phyloP scores from a whole-genome alignment of 2,113 vertebrate genomes.

The Menidia beryllina region DNA sequence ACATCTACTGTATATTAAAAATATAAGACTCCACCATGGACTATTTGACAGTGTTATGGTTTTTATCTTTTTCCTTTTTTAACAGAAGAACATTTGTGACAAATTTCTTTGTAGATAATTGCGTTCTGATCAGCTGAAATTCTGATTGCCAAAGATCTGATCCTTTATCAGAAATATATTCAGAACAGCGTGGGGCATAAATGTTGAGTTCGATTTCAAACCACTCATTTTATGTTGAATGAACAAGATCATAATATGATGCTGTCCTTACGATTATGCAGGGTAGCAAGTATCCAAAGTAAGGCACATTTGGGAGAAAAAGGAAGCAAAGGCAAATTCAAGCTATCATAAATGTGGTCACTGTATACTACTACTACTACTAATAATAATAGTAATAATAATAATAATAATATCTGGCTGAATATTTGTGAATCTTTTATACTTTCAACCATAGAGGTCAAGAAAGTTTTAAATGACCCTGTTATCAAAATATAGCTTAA shows the following conservation, averaged over 20 bases:
- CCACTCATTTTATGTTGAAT: constrained; percentile 14
- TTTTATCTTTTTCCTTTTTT: constrained; percentile 32
- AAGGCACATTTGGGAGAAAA: constrained; percentile 19
- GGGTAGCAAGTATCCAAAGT: constrained; percentile 28
- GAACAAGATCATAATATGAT: constrained; percentile 7
- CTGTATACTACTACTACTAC: background rate
- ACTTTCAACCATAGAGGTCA: background rate
- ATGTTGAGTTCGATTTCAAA: constrained; percentile 23
- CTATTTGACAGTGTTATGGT: constrained; percentile 20
- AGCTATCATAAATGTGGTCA: background rate
- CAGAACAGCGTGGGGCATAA: constrained; percentile 17
- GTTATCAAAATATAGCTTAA: background rate
- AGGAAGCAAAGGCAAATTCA: background rate
- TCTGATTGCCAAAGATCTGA: constrained; percentile 87
- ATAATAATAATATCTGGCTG: background rate
- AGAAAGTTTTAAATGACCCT: background rate
- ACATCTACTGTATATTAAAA: constrained; percentile 37
- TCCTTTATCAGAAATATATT: constrained; percentile 54
- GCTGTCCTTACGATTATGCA: constrained; percentile 18
- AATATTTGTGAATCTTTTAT: background rate
- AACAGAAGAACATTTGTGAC: constrained; percentile 48
- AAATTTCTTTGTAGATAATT: constrained; percentile 51
- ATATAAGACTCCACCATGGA: constrained; percentile 25
- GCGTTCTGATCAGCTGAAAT: constrained; percentile 61
- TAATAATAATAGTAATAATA: background rate